Evolutionary conservation across 2,797 vertebrate species (phyloP).

Genomic region (Pachyuromys duprasi): DNA sequence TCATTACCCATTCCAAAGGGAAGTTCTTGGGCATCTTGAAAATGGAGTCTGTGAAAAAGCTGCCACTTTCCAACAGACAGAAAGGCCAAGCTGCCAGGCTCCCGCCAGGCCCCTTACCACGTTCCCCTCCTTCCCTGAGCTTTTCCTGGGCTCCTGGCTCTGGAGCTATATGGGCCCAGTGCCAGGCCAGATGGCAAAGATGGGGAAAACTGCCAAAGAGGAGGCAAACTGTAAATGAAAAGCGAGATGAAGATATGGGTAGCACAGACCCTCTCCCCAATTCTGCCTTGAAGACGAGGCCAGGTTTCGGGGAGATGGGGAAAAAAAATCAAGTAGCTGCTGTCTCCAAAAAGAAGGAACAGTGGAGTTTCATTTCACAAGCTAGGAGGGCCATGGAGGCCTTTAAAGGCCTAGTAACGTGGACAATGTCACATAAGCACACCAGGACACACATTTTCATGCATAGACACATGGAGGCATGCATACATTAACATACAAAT

Average conservation of each 20-base stretch:
- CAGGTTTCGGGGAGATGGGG: background rate
- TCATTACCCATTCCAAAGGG: background rate
- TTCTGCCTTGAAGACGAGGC: constrained; percentile 2
- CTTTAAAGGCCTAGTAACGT: background rate
- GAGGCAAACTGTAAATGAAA: constrained; percentile 63
- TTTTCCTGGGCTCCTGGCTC: background rate
- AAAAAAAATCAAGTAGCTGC: background rate
- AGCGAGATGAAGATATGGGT: background rate
- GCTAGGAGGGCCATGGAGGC: background rate
- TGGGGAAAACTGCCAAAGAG: constrained; percentile 53
- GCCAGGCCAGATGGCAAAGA: constrained; percentile 76
- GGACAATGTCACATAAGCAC: background rate
- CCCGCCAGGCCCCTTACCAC: background rate
- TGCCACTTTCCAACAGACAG: background rate
- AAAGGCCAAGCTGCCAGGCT: background rate
- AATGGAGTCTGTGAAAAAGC: constrained; percentile 28
- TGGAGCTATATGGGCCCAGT: background rate
- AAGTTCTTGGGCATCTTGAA: background rate
- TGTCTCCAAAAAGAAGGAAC: background rate
- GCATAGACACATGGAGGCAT: background rate
- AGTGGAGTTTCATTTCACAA: background rate
- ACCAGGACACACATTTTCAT: background rate
- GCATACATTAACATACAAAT: background rate
- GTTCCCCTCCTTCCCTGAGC: background rate
- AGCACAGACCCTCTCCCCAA: background rate